phyloP scores from a whole-genome alignment of 2,113 vertebrate species.

The Stigmatopora nigra region DNA sequence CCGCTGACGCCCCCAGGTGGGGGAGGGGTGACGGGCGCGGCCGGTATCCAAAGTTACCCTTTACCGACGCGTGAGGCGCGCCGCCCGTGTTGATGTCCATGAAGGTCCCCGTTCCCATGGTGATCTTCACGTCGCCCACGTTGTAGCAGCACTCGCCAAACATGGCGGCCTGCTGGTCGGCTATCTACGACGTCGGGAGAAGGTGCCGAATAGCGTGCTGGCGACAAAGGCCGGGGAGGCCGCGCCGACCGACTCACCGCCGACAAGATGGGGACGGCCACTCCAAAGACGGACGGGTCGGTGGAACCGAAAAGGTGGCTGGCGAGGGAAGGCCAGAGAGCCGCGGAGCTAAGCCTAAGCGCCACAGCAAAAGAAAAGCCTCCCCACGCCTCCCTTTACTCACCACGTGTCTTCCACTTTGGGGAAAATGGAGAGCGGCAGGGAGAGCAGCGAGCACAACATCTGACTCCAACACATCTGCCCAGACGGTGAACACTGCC shows the following conservation, averaged over 20 bases:
- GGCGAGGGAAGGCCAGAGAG: constrained; percentile 29
- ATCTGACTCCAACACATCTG: constrained; percentile 89
- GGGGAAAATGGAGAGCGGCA: constrained; percentile 84
- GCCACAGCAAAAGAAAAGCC: not conserved
- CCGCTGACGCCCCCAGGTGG: too few relatives aligned
- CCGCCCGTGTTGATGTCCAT: constrained; percentile 91
- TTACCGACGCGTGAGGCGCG: constrained; percentile 71
- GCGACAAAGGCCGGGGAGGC: not conserved
- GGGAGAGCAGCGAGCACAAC: constrained; percentile 76
- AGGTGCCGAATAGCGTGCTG: not conserved
- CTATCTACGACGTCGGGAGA: constrained; percentile 69
- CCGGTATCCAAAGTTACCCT: constrained; percentile 61
- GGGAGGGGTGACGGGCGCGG: too few relatives aligned
- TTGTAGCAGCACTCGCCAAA: constrained; percentile 97
- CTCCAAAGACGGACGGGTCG: constrained; percentile 82
- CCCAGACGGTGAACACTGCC: not conserved
- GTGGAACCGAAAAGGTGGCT: constrained; percentile 82
- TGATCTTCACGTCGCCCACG: constrained; percentile 85
- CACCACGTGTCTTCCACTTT: constrained; percentile 86
- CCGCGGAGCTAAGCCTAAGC: too few relatives aligned
- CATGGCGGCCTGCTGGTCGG: constrained; percentile 95
- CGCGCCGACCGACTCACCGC: constrained; percentile 74
- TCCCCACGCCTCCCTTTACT: constrained; percentile 19
- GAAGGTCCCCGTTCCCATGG: constrained; percentile 95
- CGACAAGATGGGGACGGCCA: constrained; percentile 81